Conservation (phyloP, 2,797 vertebrate genomes). For the Naso thynnoides region DNA sequence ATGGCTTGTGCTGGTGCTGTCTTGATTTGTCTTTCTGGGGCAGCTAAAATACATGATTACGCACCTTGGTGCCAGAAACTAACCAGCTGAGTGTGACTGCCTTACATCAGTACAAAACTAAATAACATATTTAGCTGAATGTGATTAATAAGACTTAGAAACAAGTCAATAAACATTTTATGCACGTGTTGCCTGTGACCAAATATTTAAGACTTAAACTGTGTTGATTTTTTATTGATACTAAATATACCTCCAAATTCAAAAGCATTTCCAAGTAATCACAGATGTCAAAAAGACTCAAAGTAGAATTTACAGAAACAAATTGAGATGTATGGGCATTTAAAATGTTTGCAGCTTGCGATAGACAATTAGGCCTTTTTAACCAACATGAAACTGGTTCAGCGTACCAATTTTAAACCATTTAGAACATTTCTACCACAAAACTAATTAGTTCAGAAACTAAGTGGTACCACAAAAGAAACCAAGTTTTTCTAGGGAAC, state of each 20-base stretch:
- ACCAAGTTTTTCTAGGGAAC: too few species aligned
- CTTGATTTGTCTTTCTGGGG: slow-evolving; percentile 71
- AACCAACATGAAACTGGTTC: too few species aligned
- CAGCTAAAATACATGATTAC: slow-evolving; percentile 80
- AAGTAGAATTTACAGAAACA: background rate
- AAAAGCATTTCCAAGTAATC: background rate
- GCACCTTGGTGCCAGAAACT: slow-evolving; percentile 67
- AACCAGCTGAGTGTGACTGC: slow-evolving; percentile 41
- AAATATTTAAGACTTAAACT: background rate
- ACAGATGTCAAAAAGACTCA: background rate
- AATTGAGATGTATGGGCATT: background rate
- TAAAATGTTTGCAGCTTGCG: background rate
- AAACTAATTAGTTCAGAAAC: too few species aligned
- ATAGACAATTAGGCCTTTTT: background rate
- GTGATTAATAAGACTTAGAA: slow-evolving; percentile 3
- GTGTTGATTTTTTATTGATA: background rate
- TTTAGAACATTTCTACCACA: too few species aligned
- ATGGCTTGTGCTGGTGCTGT: slow-evolving; percentile 72
- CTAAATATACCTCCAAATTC: too few species aligned
- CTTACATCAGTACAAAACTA: slow-evolving; percentile 8
- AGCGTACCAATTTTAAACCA: too few species aligned
- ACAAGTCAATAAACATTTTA: slow-evolving; percentile 30
- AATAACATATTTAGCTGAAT: slow-evolving; percentile 40
- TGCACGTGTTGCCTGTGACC: background rate
- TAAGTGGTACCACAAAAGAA: too few species aligned